Conservation (phyloP, 1,140 invertebrate genomes). For the Cydia splendana region DNA sequence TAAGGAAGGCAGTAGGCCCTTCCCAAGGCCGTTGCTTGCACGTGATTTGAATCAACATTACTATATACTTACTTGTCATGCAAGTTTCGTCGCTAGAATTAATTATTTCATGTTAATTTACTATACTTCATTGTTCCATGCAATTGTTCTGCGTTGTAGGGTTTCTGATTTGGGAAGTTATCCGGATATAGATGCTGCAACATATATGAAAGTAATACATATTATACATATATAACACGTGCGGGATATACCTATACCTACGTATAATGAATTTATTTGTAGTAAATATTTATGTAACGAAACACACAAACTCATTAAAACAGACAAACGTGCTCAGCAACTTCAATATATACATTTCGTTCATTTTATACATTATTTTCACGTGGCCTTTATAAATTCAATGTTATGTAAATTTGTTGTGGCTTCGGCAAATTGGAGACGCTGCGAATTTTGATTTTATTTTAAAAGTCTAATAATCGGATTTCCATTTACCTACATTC, state of each 20-base stretch:
- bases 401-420: background rate
- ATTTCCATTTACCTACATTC: background rate
- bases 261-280: conserved; percentile 16
- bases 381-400: conserved; percentile 5
- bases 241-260: background rate
- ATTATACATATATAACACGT: no score
- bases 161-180: background rate
- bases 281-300: background rate
- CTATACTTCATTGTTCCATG: conserved; percentile 19
- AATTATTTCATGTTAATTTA: conserved; percentile 27
- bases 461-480: background rate
- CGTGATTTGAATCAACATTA: conserved; percentile 21
- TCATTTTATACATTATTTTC: background rate
- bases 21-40: background rate
- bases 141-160: conserved; percentile 4
- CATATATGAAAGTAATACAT: no score
- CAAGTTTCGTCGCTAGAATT: background rate
- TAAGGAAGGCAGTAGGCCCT: background rate
- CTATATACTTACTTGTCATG: background rate
- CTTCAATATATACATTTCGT: conserved; percentile 24
- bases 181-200: background rate
- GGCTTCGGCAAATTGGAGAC: background rate
- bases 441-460: background rate
- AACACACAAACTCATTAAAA: conserved; percentile 25
- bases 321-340: conserved; percentile 4